Evolutionary conservation across 2,888 invertebrate species (phyloP).

Genomic region (Phragmatobia fuliginosa): DNA sequence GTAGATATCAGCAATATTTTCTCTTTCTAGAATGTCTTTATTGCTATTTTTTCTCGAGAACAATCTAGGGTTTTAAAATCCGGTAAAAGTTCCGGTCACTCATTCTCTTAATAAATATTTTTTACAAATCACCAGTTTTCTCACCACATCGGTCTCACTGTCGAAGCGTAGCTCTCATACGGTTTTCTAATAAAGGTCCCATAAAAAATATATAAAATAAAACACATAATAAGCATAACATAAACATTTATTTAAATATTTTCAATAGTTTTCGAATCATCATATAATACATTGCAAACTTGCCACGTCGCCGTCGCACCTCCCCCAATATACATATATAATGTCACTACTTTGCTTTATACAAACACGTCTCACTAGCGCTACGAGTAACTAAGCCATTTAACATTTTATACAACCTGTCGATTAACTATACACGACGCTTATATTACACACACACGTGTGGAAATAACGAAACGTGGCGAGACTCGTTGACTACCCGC

Average conservation of each 20-base stretch:
- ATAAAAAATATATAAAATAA: conserved; percentile 31
- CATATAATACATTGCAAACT: conserved; percentile 75
- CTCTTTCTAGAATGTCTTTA: too few species aligned
- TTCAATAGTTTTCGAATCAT: conserved; percentile 73
- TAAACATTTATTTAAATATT: conserved; percentile 84
- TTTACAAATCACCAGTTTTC: too few species aligned
- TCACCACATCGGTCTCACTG: too few species aligned
- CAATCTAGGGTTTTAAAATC: too few species aligned
- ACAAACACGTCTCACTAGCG: conserved; percentile 42
- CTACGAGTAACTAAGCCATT: conserved; percentile 59
- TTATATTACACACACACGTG: conserved; percentile 40
- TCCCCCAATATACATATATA: conserved; percentile 67
- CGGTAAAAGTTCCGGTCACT: too few species aligned
- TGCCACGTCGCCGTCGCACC: conserved; percentile 32
- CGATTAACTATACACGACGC: conserved; percentile 50
- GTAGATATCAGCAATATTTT: too few species aligned
- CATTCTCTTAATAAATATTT: too few species aligned
- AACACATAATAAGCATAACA: conserved; percentile 73
- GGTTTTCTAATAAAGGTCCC: too few species aligned
- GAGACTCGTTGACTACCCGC: not conserved
- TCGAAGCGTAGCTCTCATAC: too few species aligned
- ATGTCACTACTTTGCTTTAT: conserved; percentile 51
- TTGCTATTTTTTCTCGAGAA: too few species aligned
- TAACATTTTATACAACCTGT: conserved; percentile 64
- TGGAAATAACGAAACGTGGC: conserved; percentile 9